phyloP scores from a whole-genome alignment of 2,113 vertebrate genomes.

The Syrrhaptes paradoxus region DNA sequence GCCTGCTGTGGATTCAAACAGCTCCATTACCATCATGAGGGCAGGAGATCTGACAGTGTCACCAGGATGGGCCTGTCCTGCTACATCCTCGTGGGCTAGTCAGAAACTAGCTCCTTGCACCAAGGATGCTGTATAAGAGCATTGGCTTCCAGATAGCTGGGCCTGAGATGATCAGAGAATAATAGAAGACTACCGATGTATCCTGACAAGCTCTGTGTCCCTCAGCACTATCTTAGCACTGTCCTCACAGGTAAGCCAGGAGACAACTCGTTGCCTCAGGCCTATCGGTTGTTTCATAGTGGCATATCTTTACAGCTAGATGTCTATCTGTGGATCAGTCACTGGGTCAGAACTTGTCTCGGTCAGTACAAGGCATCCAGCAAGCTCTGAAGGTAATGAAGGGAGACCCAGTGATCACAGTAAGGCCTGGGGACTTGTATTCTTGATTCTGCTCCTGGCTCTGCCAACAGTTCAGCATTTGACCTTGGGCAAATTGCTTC shows the following conservation, averaged over 20 bases:
- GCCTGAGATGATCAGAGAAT: neutral
- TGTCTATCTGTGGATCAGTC: neutral
- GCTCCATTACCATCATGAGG: neutral
- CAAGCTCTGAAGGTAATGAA: neutral
- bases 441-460: neutral
- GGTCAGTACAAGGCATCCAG: neutral
- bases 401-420: neutral
- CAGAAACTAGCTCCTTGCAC: neutral
- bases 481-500: slow-evolving; percentile 31
- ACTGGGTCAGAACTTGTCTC: neutral
- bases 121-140: neutral
- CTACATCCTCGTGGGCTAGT: neutral
- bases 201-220: neutral
- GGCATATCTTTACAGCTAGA: neutral
- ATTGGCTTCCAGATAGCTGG: neutral
- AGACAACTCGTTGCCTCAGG: neutral
- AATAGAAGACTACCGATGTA: neutral
- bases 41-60: slow-evolving; percentile 34
- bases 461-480: neutral
- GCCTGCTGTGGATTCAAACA: slow-evolving; percentile 54
- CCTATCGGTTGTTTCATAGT: neutral
- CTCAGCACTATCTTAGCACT: neutral
- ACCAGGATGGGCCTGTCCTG: slow-evolving; percentile 16
- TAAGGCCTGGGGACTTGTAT: neutral
- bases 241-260: neutral